These are phyloP conservation scores for Bombus polaris DNA, from an alignment of 1,140 invertebrate genomes.

Conservation along the genomic window DNA sequence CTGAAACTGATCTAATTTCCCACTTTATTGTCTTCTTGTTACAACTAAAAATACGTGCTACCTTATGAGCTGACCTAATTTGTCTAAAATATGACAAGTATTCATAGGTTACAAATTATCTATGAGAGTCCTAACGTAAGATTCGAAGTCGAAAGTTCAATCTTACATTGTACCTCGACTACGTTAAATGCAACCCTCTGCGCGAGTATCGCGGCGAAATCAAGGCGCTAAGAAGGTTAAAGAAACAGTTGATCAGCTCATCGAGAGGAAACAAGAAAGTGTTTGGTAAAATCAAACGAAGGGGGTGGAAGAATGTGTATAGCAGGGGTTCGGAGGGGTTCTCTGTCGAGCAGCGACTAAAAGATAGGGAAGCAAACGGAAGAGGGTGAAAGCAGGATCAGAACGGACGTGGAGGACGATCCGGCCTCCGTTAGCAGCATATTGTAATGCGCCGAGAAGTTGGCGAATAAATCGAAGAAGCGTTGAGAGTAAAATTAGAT, in stretches of 20 bases:
- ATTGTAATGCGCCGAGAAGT: constrained; percentile 83
- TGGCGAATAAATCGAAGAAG: constrained; percentile 83
- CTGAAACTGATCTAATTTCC: too few species aligned
- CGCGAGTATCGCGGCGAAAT: neutral
- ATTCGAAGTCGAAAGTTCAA: neutral
- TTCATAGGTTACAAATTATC: too few species aligned
- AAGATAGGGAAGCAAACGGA: constrained; percentile 30
- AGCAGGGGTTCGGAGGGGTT: neutral
- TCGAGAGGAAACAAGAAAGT: constrained; percentile 21
- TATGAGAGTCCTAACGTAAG: neutral
- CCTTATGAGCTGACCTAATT: too few species aligned
- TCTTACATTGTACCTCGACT: too few species aligned
- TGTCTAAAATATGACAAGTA: too few species aligned
- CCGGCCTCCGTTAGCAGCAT: constrained; percentile 80
- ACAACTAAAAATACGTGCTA: too few species aligned
- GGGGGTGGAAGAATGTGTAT: constrained; percentile 19
- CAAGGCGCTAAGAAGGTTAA: constrained; percentile 10
- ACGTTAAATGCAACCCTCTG: too few species aligned
- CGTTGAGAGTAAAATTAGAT: constrained; percentile 84
- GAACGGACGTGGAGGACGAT: constrained; percentile 67
- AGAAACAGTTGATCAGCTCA: constrained; percentile 32
- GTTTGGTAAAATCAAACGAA: constrained; percentile 48
- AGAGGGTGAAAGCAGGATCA: constrained; percentile 43
- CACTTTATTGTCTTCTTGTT: too few species aligned
- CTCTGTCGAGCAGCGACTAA: constrained; percentile 15